Base-by-base conservation (phyloP, 2,113 vertebrate species). In the Candoia aspera region DNA sequence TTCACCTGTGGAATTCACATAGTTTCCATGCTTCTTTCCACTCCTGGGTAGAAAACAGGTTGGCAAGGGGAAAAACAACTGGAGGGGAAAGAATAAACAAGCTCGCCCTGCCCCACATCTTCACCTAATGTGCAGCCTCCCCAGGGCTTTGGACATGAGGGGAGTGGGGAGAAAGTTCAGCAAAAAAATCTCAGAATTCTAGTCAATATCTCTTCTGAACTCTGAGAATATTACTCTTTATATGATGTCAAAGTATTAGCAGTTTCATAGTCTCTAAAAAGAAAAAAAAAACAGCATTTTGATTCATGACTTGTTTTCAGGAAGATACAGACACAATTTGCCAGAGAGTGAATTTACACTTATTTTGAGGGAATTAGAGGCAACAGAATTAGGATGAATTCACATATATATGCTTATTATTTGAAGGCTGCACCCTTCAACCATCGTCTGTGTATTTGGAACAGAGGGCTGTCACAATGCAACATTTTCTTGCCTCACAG, bases 41-140 rank as follows among this genome's bases (percentile, higher is more conserved):
- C 86, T 88, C 23, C 21, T 88, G 86, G 54, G 46, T 55, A 59
- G 24, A 85, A 91, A 54, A 86, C 90, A 86, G 46, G 62, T 53
- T 79, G 54, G 86, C 5, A 37, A 91, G 37, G 62, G 2, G 64
- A 42, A 92, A 92, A 92, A 88, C 17, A 59, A 49, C 86, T 11
- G 37, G 62, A 58, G 91, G 64, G 55, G 55, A 79, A 33, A 49
- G 54, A 10, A 37, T 49, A 59, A 91, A 68, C 86, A 83, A 57
- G 10, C n/a, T 49, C 17, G 1, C 37, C 62, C 24, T 73, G 54
- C 5, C 86, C 53, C 8, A 12, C 29, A 58, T 42, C 89, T 59
- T 84, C 60, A 15, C 29, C 17, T 64, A 24, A 84, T 11, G 21
- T 33, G 29, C 42, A n/a, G 4, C 26, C 3, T 84, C 33, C 73